A percentile compares a stretch with the other conserved stretches of the same genome.
Evolutionary conservation across 2,888 invertebrate species (phyloP).

Genomic region (Empis livida): DNA sequence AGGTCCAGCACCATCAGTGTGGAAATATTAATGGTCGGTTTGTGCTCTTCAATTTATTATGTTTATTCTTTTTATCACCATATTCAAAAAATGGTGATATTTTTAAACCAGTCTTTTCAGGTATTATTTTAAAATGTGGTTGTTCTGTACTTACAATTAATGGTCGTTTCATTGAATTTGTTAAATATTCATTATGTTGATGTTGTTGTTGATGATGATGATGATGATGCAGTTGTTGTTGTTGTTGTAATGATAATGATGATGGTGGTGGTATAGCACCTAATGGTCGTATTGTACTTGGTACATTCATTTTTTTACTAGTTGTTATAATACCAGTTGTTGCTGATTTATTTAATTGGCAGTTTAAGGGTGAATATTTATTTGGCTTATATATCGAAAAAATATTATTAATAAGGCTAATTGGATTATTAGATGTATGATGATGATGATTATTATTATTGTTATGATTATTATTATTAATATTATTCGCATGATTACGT

Average conservation of each 20-base stretch:
- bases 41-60: slow-evolving; percentile 34
- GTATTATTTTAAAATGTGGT: slow-evolving; percentile 39
- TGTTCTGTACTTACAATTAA: slow-evolving; percentile 41
- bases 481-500: slow-evolving; percentile 18
- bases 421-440: slow-evolving; percentile 21
- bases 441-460: slow-evolving; percentile 21
- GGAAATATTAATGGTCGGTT: slow-evolving; percentile 34
- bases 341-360: slow-evolving; percentile 24
- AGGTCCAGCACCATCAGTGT: slow-evolving; percentile 37
- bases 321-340: slow-evolving; percentile 14
- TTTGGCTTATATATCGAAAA: slow-evolving; percentile 37
- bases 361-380: slow-evolving; percentile 35
- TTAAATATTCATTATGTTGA: slow-evolving; percentile 27
- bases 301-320: slow-evolving; percentile 36
- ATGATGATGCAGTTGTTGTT: no score
- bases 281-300: slow-evolving; percentile 31
- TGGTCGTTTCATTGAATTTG: slow-evolving; percentile 38
- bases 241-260: not conserved
- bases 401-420: slow-evolving; percentile 35
- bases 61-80: slow-evolving; percentile 25
- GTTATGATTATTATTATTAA: slow-evolving; percentile 1
- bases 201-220: no score
- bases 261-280: slow-evolving; percentile 19
- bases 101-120: slow-evolving; percentile 42
- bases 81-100: slow-evolving; percentile 39